Conservation (phyloP, 2,888 invertebrate species). For the Ischnura elegans region DNA sequence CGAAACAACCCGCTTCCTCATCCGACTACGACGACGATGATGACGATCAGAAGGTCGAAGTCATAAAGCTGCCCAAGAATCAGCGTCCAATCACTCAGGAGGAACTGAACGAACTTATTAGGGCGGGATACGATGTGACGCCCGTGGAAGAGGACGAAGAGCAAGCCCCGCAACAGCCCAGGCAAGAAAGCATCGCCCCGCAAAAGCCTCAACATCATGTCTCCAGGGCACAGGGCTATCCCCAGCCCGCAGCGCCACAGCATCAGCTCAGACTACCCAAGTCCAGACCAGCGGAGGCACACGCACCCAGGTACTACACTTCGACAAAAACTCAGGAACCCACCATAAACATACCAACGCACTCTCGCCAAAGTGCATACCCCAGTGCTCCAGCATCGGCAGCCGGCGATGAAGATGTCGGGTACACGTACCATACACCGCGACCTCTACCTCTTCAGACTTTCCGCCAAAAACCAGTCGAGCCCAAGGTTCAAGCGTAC, state of each 20-base stretch:
- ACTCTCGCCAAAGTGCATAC: not conserved
- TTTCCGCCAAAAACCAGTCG: not conserved
- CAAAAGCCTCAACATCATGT: too few relatives aligned
- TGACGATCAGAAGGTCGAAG: conserved; percentile 68
- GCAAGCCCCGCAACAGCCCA: not conserved
- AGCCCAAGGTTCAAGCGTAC: conserved; percentile 43
- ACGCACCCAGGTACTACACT: not conserved
- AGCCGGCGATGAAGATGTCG: not conserved
- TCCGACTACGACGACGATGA: not conserved
- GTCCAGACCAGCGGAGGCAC: not conserved
- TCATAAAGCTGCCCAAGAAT: conserved; percentile 70
- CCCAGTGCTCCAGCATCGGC: not conserved
- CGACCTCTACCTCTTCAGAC: not conserved
- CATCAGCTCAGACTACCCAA: not conserved
- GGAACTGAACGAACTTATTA: conserved; percentile 71
- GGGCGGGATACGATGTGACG: conserved; percentile 71
- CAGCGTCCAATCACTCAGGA: conserved; percentile 71
- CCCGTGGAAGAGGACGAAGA: conserved; percentile 67
- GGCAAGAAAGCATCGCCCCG: not conserved
- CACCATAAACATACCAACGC: not conserved
- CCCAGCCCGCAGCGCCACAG: not conserved
- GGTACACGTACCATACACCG: conserved; percentile 1
- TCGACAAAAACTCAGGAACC: not conserved
- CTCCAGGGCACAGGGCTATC: not conserved
- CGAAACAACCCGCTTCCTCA: not conserved